Base-by-base conservation (phyloP, 2,113 vertebrate genomes). In the Crotalus viridis region DNA sequence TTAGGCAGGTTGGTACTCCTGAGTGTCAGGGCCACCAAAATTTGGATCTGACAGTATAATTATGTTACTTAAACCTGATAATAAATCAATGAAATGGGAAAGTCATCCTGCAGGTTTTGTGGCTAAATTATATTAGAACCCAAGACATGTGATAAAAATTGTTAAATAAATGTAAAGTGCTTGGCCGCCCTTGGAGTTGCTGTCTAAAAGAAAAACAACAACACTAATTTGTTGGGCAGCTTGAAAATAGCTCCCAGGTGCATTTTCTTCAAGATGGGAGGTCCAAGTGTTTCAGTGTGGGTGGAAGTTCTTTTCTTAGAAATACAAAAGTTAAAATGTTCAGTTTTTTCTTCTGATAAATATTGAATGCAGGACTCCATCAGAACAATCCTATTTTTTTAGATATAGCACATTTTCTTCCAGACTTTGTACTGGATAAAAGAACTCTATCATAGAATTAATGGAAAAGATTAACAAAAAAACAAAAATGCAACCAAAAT, bases 291-390 rank as follows among this genome's bases (percentile, higher is more conserved):
- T 55, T 87, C 87, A 81, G 22, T 55, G 43, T 4, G 43, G 46
- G 22, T 9, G 1, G 24, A 39, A 90, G 85, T 94, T 93, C 51
- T 33, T 54, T 81, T 28, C 3, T 88, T 57, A 46, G 69, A 64
- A 94, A 90, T 13, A 91, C 87, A 94, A 46, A 1, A 86, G 19
- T 19, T 92, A 93, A 92, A 12, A 2, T 87, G 55, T 89, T 94
- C 26, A 39, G 12, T 52, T 94, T 61, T 61, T 91, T 87, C 17
- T 6, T 33, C 69, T 92, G 91, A 89, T 15, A 46, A 92, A n/a
- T 33, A 56, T 74, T 88, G 4, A 0, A 46, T 90, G 87, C 19
- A 95, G n/a, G 22, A 91, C 39, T 13, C 52, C 48, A 28, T 43
- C 91, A 0, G n/a, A 93, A 21, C 33, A 91, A 90, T 48, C 9